These are phyloP conservation scores for Linyphia triangularis DNA, from an alignment of 2,888 invertebrate species.

Conservation along the genomic window DNA sequence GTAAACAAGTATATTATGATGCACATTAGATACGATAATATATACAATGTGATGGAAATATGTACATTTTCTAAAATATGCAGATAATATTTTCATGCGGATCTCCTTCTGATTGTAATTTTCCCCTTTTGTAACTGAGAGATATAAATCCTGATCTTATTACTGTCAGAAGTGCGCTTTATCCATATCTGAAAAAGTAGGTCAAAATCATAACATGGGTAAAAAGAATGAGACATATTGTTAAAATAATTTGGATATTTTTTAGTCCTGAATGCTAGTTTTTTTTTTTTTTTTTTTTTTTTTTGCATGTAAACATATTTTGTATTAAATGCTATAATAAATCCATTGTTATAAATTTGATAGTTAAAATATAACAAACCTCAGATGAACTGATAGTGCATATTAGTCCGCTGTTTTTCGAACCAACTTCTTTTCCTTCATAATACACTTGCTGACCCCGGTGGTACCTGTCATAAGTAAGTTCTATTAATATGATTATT, in stretches of 20 bases:
- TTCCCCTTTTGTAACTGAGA: conserved; percentile 92
- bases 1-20: no score
- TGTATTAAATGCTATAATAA: not conserved
- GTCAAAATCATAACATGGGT: no score
- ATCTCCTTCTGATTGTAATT: conserved; percentile 91
- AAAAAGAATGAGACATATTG: no score
- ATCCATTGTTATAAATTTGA: no score
- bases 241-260: no score
- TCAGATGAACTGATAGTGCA: conserved; percentile 94
- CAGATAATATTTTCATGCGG: conserved; percentile 81
- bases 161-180: conserved; percentile 88
- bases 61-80: not conserved
- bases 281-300: not conserved
- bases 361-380: conserved; percentile 81
- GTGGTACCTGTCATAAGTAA: conserved; percentile 86
- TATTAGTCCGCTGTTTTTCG: conserved; percentile 91
- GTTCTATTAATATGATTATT: not conserved
- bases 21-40: no score
- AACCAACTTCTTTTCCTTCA: conserved; percentile 90
- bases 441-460: conserved; percentile 95
- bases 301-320: no score
- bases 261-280: not conserved
- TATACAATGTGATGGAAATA: not conserved
- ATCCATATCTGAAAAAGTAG: conserved; percentile 88
- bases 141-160: conserved; percentile 90